These are phyloP conservation scores for Capra hircus DNA, from an alignment of 2,113 vertebrate species.

Conservation along the genomic window DNA sequence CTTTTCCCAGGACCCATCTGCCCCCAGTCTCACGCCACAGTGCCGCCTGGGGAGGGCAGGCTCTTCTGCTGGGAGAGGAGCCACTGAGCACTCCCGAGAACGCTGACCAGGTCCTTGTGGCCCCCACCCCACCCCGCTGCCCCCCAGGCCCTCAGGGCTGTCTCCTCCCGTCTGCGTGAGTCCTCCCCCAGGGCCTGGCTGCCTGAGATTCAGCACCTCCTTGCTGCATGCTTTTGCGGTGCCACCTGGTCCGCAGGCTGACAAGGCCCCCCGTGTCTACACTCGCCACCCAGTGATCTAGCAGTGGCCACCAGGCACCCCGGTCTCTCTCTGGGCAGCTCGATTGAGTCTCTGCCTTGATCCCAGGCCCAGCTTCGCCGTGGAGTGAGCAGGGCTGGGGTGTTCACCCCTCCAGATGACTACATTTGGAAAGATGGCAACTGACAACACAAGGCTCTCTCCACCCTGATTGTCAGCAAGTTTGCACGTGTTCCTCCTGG, in stretches of 20 bases:
- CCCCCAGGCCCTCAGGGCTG: background rate
- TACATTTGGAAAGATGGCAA: background rate
- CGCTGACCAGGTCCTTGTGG: accelerated
- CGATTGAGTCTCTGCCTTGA: background rate
- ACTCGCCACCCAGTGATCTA: accelerated
- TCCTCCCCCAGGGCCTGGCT: background rate
- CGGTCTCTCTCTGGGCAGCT: background rate
- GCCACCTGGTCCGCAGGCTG: accelerated
- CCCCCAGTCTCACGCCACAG: accelerated
- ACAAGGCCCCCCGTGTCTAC: background rate
- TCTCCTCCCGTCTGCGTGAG: accelerated
- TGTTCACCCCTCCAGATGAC: background rate
- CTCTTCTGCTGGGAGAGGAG: background rate
- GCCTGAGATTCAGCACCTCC: background rate
- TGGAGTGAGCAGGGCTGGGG: accelerated
- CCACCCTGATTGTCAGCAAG: background rate
- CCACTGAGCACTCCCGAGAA: accelerated
- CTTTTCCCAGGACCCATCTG: background rate
- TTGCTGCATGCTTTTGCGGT: too few species aligned
- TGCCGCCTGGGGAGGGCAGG: accelerated
- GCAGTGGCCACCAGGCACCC: background rate
- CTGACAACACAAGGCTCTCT: background rate
- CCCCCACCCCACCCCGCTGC: accelerated
- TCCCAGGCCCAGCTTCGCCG: accelerated
- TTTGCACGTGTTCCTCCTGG: accelerated